Percentiles rank a stretch among this genome's conserved stretches.
Conservation (phyloP, 1,140 invertebrate genomes). For the Lepidurus packardi region DNA sequence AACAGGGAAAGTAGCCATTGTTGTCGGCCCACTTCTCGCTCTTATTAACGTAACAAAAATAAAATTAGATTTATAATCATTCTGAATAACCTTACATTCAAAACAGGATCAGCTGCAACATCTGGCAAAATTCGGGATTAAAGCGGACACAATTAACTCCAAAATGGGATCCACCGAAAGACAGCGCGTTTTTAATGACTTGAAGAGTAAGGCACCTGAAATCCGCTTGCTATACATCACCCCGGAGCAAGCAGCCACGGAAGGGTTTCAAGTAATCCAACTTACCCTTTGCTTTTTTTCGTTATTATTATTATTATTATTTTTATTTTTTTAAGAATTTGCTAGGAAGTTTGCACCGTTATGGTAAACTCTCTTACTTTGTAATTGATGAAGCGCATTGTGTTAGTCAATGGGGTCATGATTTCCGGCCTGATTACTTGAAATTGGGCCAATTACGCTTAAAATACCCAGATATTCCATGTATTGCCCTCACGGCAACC, state of each 20-base stretch:
- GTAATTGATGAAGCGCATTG: slow-evolving; percentile 95
- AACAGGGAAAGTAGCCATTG: slow-evolving; percentile 54
- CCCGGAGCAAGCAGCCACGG: slow-evolving; percentile 79
- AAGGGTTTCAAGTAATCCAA: slow-evolving; percentile 57
- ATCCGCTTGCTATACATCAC: slow-evolving; percentile 86
- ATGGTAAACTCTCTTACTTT: slow-evolving; percentile 54
- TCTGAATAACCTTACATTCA: background rate
- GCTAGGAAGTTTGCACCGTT: slow-evolving; percentile 47
- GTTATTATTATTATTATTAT: slow-evolving; percentile 27
- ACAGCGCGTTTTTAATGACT: slow-evolving; percentile 64
- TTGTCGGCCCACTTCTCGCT: slow-evolving; percentile 63
- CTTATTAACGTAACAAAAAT: slow-evolving; percentile 53
- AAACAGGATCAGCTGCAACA: slow-evolving; percentile 51
- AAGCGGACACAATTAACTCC: slow-evolving; percentile 80
- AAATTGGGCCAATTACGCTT: slow-evolving; percentile 69
- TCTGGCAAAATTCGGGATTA: slow-evolving; percentile 58
- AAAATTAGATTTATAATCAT: no score
- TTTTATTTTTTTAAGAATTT: slow-evolving; percentile 42
- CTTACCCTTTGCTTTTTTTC: slow-evolving; percentile 9
- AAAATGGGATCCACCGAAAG: slow-evolving; percentile 69
- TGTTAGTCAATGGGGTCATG: slow-evolving; percentile 96
- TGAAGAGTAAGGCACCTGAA: slow-evolving; percentile 59
- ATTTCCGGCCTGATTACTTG: slow-evolving; percentile 91
- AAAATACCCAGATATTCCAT: slow-evolving; percentile 64
- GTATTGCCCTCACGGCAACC: slow-evolving; percentile 92